Evolutionary conservation across 2,797 vertebrate species (phyloP).

Genomic region (Typhlichthys eigenmanni): DNA sequence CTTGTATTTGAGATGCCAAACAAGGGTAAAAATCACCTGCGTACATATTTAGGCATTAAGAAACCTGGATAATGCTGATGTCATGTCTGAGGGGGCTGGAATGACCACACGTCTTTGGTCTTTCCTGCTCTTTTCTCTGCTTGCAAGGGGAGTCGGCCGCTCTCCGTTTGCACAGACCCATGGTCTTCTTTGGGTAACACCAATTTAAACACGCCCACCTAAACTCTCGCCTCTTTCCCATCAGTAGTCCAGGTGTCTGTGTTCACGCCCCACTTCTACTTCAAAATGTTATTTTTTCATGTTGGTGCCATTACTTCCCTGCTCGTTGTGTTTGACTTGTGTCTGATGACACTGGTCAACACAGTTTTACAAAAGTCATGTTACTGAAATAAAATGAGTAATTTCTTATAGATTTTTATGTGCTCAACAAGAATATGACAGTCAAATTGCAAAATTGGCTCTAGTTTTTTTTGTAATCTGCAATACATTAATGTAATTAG

Average conservation of each 20-base stretch:
- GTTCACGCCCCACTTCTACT: conserved; percentile 17
- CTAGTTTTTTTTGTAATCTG: too few species aligned
- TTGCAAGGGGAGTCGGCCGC: conserved; percentile 26
- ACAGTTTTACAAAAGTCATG: too few species aligned
- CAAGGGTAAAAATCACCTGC: conserved; percentile 15
- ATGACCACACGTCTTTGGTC: conserved; percentile 48
- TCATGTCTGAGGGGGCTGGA: conserved; percentile 54
- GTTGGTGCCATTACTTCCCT: too few species aligned
- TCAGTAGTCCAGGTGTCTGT: conserved; percentile 21
- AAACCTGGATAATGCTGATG: conserved; percentile 55
- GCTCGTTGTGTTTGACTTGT: too few species aligned
- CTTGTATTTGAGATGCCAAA: not conserved
- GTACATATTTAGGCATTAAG: conserved; percentile 21
- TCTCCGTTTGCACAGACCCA: too few species aligned
- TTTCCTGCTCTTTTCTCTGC: conserved; percentile 39
- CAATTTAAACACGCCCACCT: conserved; percentile 16
- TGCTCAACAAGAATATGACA: too few species aligned
- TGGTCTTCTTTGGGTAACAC: conserved; percentile 14
- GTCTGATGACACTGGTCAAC: too few species aligned
- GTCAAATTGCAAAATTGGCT: too few species aligned
- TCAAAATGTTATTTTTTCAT: too few species aligned
- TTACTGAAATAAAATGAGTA: too few species aligned
- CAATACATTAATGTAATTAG: too few species aligned
- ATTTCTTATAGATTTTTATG: too few species aligned
- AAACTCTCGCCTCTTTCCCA: conserved; percentile 19